Evolutionary conservation across 2,888 invertebrate genomes (phyloP).

Genomic region (Lasiommata megera): DNA sequence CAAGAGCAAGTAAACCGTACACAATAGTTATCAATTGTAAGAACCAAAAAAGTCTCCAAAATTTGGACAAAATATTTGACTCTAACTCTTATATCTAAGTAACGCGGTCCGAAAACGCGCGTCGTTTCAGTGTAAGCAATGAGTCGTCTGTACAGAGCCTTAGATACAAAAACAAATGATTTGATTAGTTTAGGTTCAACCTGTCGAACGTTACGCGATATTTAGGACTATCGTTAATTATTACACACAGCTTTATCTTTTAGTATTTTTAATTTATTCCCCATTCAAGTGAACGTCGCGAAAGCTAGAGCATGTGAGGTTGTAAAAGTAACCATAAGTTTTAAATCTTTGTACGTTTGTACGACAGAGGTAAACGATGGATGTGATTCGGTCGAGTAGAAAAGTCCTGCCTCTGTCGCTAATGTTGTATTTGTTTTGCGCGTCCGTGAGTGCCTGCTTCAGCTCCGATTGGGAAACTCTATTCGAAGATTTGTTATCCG

Average conservation of each 20-base stretch:
- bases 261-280: background rate
- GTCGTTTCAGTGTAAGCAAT: background rate
- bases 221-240: conserved; percentile 4
- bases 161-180: background rate
- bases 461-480: conserved; percentile 60
- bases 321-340: background rate
- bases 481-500: conserved; percentile 53
- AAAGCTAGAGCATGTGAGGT: conserved; percentile 5
- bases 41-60: too few species aligned
- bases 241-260: conserved; percentile 12
- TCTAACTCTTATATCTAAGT: too few species aligned
- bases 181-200: conserved; percentile 16
- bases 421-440: conserved; percentile 42
- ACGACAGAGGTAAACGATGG: conserved; percentile 1
- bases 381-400: conserved; percentile 36
- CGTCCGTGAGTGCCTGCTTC: conserved; percentile 48
- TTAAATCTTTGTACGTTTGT: background rate
- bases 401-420: conserved; percentile 40
- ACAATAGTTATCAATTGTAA: too few species aligned
- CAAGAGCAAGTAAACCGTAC: too few species aligned
- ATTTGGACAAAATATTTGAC: too few species aligned
- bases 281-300: background rate
- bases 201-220: conserved; percentile 14
- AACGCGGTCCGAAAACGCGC: too few species aligned
- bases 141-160: background rate